phyloP scores from a whole-genome alignment of 2,888 invertebrate genomes.

The Lymantria dispar region DNA sequence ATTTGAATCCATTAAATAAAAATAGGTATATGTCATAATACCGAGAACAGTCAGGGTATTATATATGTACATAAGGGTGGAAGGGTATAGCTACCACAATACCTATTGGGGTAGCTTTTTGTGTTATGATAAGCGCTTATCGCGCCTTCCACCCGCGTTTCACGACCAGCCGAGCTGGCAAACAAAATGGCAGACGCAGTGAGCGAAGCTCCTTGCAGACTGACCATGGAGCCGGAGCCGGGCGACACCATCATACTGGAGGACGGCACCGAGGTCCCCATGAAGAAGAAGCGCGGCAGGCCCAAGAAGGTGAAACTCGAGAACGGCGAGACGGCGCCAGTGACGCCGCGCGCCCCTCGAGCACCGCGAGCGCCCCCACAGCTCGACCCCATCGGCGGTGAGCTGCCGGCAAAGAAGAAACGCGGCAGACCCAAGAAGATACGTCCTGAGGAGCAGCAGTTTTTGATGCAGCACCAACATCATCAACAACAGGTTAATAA shows the following conservation, averaged over 20 bases:
- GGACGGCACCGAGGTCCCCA: conserved; percentile 85
- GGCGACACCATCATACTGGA: conserved; percentile 81
- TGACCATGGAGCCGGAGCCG: conserved; percentile 78
- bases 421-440: conserved; percentile 94
- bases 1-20: too few species aligned
- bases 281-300: conserved; percentile 94
- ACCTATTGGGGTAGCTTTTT: too few species aligned
- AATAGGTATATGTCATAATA: too few species aligned
- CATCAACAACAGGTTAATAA: conserved; percentile 55
- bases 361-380: conserved; percentile 52
- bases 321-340: conserved; percentile 85
- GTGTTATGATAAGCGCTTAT: conserved; percentile 9
- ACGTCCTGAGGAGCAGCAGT: conserved; percentile 84
- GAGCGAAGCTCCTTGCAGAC: conserved; percentile 54
- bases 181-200: conserved; percentile 22
- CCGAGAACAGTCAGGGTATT: too few species aligned
- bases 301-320: conserved; percentile 91
- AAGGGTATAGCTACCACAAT: too few species aligned
- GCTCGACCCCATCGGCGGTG: conserved; percentile 47
- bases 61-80: too few species aligned
- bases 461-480: conserved; percentile 69
- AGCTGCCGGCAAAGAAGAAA: conserved; percentile 90
- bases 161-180: conserved; percentile 7
- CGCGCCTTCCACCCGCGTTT: conserved; percentile 12
- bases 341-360: conserved; percentile 74